These are phyloP conservation scores for Pseudomyrmex sp. DNA, from an alignment of 1,140 invertebrate species.

Conservation along the genomic window DNA sequence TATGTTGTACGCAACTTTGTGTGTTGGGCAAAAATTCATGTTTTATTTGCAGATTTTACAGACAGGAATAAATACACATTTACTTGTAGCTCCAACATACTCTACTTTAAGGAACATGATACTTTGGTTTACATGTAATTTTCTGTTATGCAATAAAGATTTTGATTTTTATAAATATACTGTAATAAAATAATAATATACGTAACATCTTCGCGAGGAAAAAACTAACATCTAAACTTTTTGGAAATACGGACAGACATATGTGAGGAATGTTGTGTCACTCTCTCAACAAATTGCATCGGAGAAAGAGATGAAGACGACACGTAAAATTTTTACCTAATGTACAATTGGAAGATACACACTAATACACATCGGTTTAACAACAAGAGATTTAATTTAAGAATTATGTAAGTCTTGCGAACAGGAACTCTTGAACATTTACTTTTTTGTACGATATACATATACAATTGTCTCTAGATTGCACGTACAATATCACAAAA, in stretches of 20 bases:
- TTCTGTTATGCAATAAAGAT: constrained; percentile 67
- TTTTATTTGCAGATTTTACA: constrained; percentile 66
- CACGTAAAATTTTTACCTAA: constrained; percentile 6
- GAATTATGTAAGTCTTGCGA: constrained; percentile 35
- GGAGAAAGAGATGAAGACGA: not conserved
- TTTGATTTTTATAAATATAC: constrained; percentile 62
- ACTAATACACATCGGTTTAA: not conserved
- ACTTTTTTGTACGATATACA: constrained; percentile 7
- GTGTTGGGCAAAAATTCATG: constrained; percentile 54
- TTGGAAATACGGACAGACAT: constrained; percentile 17
- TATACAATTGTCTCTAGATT: constrained; percentile 20
- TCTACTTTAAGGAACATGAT: constrained; percentile 70
- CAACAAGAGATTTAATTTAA: constrained; percentile 44
- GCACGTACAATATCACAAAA: constrained; percentile 22
- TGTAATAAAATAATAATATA: constrained; percentile 21
- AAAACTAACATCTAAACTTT: constrained; percentile 7
- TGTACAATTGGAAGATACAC: not conserved
- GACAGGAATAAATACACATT: constrained; percentile 61
- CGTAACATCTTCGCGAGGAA: not conserved
- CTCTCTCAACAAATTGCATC: constrained; percentile 15
- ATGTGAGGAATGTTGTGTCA: not conserved
- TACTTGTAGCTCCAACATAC: constrained; percentile 59
- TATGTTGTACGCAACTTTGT: constrained; percentile 36
- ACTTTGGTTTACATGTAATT: constrained; percentile 75
- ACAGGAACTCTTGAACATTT: constrained; percentile 53